Conservation (phyloP, 37 sponge, comb jelly and placozoan genomes). For the Chondrosia reniformis region DNA sequence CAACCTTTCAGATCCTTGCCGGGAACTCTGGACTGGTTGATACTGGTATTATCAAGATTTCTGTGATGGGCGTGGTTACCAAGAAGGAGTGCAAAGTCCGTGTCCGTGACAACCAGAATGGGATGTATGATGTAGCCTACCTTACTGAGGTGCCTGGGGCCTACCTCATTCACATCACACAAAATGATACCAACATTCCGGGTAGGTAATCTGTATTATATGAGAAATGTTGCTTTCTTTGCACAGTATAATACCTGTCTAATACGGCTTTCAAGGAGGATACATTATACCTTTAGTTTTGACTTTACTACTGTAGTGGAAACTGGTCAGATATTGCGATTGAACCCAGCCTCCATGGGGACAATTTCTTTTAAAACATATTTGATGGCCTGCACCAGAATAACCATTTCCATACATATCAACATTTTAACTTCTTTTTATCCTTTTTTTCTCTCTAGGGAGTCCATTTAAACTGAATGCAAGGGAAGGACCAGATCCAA, state of each 20-base stretch:
- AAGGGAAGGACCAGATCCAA: constrained; percentile 42
- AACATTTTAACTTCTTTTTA: background rate
- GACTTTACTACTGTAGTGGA: too few relatives aligned
- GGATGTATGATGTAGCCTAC: constrained; percentile 73
- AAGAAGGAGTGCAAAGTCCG: constrained; percentile 46
- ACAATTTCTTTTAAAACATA: too few relatives aligned
- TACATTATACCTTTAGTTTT: too few relatives aligned
- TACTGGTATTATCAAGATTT: constrained; percentile 39
- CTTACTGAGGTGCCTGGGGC: constrained; percentile 48
- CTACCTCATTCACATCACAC: constrained; percentile 50
- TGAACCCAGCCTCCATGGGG: too few relatives aligned
- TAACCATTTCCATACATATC: background rate
- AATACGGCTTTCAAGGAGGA: too few relatives aligned
- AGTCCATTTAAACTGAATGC: constrained; percentile 71
- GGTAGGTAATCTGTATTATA: background rate
- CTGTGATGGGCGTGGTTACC: constrained; percentile 42
- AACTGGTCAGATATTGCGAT: too few relatives aligned
- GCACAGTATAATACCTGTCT: too few relatives aligned
- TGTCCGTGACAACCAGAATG: constrained; percentile 66
- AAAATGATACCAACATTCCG: constrained; percentile 50
- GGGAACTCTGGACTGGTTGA: constrained; percentile 41
- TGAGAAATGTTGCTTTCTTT: too few relatives aligned
- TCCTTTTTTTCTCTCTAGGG: constrained; percentile 13
- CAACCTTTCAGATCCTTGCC: constrained; percentile 60
- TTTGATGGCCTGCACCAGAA: too few relatives aligned